A percentile compares a stretch with the other conserved stretches of the same genome.
phyloP scores from a whole-genome alignment of 2,113 vertebrate species.

The Eretmochelys imbricata region DNA sequence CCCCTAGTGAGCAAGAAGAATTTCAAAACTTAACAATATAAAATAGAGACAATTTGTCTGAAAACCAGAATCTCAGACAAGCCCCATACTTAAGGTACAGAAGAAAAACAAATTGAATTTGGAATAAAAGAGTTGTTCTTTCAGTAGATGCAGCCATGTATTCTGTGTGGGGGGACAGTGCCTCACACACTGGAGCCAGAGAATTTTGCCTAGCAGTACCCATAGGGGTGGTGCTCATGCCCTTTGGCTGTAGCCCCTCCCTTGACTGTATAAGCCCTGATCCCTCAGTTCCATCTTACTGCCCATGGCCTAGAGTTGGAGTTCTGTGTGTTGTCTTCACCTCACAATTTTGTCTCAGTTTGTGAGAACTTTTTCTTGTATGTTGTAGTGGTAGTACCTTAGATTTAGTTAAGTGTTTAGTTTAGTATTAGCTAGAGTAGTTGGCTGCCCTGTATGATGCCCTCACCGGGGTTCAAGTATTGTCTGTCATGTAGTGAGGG shows the following conservation, averaged over 20 bases:
- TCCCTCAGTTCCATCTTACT: no score
- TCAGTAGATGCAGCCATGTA: not conserved
- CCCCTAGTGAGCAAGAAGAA: not conserved
- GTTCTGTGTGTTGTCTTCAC: no score
- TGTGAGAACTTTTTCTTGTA: no score
- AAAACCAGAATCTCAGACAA: not conserved
- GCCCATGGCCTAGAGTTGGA: no score
- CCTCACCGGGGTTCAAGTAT: no score
- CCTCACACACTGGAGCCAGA: not conserved
- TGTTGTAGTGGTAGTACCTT: no score
- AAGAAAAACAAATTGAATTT: not conserved
- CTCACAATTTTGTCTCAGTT: no score
- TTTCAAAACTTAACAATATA: not conserved
- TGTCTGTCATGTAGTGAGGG: no score
- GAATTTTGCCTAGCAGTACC: not conserved
- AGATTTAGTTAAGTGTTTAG: no score
- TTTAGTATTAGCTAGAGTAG: no score
- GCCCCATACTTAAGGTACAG: not conserved
- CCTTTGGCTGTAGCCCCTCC: not conserved
- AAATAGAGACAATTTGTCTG: not conserved
- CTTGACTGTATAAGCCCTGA: no score
- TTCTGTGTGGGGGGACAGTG: not conserved
- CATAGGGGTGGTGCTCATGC: not conserved
- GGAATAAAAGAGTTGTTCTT: not conserved
- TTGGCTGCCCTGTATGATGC: no score